phyloP scores from a whole-genome alignment of 2,113 vertebrate species.

The Pygoscelis antarcticus region DNA sequence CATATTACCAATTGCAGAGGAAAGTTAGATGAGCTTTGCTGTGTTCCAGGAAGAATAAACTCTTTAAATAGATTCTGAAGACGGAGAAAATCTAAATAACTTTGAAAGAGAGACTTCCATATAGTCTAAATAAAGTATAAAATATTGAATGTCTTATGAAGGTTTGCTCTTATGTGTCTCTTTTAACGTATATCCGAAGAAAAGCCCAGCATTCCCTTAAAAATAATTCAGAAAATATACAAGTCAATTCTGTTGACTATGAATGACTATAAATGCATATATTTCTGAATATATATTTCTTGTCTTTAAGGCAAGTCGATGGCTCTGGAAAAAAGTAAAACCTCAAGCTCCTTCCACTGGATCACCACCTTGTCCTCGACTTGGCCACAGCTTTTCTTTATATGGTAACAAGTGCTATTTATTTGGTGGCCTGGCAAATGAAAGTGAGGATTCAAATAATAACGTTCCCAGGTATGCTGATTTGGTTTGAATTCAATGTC shows the following conservation, averaged over 20 bases:
- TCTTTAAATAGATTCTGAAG: background rate
- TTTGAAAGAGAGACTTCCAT: background rate
- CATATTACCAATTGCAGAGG: background rate
- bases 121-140: background rate
- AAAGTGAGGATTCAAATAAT: slow-evolving; percentile 91
- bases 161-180: background rate
- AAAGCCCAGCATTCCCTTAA: background rate
- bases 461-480: slow-evolving; percentile 88
- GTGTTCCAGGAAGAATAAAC: background rate
- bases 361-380: slow-evolving; percentile 85
- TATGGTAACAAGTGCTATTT: slow-evolving; percentile 91
- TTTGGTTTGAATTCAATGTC: background rate
- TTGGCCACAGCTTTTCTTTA: slow-evolving; percentile 89
- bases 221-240: background rate
- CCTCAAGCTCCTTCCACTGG: slow-evolving; percentile 84
- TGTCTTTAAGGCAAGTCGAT: slow-evolving; percentile 88
- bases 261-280: background rate
- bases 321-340: slow-evolving; percentile 98
- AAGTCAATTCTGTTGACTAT: background rate
- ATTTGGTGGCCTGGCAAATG: slow-evolving; percentile 89
- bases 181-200: background rate
- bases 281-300: background rate
- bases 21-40: background rate
- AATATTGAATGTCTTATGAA: background rate
- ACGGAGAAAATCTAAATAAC: background rate